Evolutionary conservation across 1,140 invertebrate genomes (phyloP).

Genomic region (Caenorhabditis briggsae): DNA sequence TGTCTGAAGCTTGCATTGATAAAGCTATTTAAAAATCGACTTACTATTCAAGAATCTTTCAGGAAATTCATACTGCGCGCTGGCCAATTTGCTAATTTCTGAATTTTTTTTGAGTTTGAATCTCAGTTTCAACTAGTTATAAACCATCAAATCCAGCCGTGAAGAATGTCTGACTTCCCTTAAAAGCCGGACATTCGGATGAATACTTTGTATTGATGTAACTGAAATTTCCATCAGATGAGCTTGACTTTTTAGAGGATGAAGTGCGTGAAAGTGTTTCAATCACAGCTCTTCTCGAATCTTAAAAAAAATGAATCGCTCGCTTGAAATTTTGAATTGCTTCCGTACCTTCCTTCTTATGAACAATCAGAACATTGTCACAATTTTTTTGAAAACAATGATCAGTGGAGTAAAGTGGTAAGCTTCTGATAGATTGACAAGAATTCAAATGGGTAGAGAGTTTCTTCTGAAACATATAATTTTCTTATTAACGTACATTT

Average conservation of each 20-base stretch:
- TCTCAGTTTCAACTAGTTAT: background rate
- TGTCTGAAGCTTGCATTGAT: background rate
- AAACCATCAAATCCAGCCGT: background rate
- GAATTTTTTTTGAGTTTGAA: background rate
- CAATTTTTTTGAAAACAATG: slow-evolving; percentile 17
- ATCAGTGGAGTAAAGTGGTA: slow-evolving; percentile 6
- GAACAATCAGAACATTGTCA: background rate
- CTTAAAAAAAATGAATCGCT: background rate
- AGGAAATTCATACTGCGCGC: slow-evolving; percentile 9
- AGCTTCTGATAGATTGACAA: background rate
- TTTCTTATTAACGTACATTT: background rate
- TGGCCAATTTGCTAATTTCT: slow-evolving; percentile 4
- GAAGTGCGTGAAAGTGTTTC: background rate
- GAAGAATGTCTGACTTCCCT: background rate
- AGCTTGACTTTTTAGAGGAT: background rate
- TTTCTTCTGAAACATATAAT: background rate
- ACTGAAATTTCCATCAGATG: background rate
- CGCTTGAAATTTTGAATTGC: background rate
- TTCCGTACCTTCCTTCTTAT: background rate
- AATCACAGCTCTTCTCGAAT: background rate
- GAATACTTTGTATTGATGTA: slow-evolving; percentile 19
- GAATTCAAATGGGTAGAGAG: background rate
- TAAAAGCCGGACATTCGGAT: background rate
- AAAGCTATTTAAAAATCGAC: background rate
- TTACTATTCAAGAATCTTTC: background rate